Conservation (phyloP, 2,113 vertebrate species). For the Seriola quinqueradiata region DNA sequence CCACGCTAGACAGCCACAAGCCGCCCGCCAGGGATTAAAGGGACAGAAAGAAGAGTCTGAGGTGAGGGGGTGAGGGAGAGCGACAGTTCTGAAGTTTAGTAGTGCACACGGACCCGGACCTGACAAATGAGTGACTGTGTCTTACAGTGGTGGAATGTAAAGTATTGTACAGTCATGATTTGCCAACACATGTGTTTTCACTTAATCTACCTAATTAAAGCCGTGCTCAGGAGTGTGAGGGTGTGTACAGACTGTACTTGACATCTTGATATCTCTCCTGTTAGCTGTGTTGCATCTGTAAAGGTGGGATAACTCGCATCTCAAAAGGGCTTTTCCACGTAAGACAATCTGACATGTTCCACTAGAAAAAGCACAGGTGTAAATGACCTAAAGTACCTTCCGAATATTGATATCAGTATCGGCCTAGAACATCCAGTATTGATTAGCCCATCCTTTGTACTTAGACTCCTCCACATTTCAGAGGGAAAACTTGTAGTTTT, state of each 20-base stretch:
- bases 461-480: too few species aligned
- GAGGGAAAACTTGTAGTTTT: too few species aligned
- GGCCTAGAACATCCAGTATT: too few species aligned
- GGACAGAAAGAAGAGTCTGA: constrained; percentile 72
- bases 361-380: neutral
- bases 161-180: constrained; percentile 32
- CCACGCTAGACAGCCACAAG: constrained; percentile 79
- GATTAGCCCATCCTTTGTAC: too few species aligned
- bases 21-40: constrained; percentile 77
- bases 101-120: constrained; percentile 50
- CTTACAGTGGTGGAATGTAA: constrained; percentile 47
- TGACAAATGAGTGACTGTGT: constrained; percentile 53
- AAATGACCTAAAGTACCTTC: neutral
- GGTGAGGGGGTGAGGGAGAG: constrained; percentile 44
- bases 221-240: neutral
- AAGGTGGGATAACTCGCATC: neutral
- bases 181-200: constrained; percentile 39
- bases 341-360: constrained; percentile 2
- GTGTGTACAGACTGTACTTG: neutral
- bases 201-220: constrained; percentile 35
- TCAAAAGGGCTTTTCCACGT: neutral
- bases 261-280: neutral
- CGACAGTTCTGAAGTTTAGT: constrained; percentile 59
- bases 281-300: constrained; percentile 11
- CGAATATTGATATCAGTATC: neutral